Evolutionary conservation across 2,797 vertebrate genomes (phyloP).

Genomic region (Gymnodraco acuticeps): DNA sequence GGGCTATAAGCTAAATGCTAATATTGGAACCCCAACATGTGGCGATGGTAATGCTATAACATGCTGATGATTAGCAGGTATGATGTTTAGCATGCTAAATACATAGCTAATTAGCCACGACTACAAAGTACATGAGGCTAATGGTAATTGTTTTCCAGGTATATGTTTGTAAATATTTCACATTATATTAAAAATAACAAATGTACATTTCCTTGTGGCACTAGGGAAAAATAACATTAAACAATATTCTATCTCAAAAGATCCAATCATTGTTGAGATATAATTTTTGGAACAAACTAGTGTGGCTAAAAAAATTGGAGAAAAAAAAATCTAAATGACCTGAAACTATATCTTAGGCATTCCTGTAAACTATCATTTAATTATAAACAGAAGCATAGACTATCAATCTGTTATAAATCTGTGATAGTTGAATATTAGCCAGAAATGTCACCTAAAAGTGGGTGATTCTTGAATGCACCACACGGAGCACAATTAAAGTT

Average conservation of each 20-base stretch:
- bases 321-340: not conserved
- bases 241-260: not conserved
- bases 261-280: not conserved
- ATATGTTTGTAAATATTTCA: not conserved
- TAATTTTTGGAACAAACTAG: not conserved
- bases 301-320: not conserved
- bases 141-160: not conserved
- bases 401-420: not conserved
- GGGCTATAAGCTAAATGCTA: not conserved
- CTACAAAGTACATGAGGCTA: not conserved
- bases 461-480: not conserved
- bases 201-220: not conserved
- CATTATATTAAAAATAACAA: not conserved
- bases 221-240: not conserved
- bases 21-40: not conserved
- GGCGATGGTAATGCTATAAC: too few species aligned
- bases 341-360: not conserved
- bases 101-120: not conserved
- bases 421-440: not conserved
- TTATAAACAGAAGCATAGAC: not conserved
- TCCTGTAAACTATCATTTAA: too few species aligned
- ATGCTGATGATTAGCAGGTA: too few species aligned
- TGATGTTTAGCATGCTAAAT: too few species aligned
- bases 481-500: conserved; percentile 2
- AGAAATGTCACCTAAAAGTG: not conserved